These are phyloP conservation scores for Microcebus lehilahytsara DNA, from an alignment of 2,113 vertebrate genomes.

Conservation along the genomic window DNA sequence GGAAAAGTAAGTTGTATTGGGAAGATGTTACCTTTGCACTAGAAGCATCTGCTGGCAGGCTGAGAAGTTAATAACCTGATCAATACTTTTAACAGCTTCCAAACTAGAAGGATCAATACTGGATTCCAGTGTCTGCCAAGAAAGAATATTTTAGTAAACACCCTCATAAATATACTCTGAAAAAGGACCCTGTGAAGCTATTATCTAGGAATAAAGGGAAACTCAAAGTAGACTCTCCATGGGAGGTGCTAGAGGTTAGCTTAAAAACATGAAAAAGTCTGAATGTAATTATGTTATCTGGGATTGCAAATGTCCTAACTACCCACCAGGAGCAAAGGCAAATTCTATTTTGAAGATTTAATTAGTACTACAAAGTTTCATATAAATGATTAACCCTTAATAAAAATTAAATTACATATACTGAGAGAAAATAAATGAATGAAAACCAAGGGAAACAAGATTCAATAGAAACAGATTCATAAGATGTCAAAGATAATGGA, in stretches of 20 bases:
- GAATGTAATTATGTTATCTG: background rate
- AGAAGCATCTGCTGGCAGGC: background rate
- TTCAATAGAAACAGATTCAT: background rate
- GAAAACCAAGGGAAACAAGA: background rate
- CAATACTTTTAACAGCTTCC: background rate
- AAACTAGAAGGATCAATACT: background rate
- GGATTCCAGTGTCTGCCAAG: background rate
- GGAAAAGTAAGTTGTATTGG: background rate
- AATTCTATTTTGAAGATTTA: background rate
- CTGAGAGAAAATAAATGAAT: background rate
- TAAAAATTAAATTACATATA: background rate
- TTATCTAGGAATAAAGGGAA: background rate
- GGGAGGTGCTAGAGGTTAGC: background rate
- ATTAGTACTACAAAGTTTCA: background rate
- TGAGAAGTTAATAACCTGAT: background rate
- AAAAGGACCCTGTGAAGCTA: background rate
- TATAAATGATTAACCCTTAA: background rate
- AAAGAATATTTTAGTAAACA: background rate
- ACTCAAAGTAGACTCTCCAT: background rate
- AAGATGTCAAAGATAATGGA: background rate
- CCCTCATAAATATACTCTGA: background rate
- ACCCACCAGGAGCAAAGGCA: background rate
- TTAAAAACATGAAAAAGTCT: background rate
- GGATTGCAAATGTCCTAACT: background rate
- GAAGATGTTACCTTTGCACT: background rate